Evolutionary conservation across 1,140 invertebrate species (phyloP).

Genomic region (Pectinophora gossypiella): DNA sequence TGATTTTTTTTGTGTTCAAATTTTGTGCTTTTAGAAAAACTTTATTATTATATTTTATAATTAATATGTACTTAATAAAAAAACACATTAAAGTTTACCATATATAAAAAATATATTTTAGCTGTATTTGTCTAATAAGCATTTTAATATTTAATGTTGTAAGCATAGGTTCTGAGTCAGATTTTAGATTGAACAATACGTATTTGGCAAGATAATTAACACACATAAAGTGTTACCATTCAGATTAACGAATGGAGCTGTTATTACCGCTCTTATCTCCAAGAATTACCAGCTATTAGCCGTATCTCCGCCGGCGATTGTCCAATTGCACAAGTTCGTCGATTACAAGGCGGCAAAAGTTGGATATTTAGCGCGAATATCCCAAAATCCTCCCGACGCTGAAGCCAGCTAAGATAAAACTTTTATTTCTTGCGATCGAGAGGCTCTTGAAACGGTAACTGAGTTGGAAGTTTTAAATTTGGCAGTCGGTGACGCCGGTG

Average conservation of each 20-base stretch:
- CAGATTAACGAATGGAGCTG: neutral
- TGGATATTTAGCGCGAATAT: slow-evolving; percentile 10
- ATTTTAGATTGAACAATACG: no score
- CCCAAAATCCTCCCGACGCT: slow-evolving; percentile 2
- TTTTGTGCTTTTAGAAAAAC: no score
- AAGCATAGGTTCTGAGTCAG: no score
- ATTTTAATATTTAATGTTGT: no score
- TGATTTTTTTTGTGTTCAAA: no score
- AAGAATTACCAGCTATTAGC: slow-evolving; percentile 9
- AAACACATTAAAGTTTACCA: no score
- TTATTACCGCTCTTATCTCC: neutral
- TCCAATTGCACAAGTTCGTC: slow-evolving; percentile 16
- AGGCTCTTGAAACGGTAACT: neutral
- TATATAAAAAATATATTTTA: no score
- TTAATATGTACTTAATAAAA: no score
- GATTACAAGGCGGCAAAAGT: slow-evolving; percentile 12
- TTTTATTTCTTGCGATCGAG: neutral
- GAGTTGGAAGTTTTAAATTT: neutral
- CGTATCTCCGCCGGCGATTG: slow-evolving; percentile 8
- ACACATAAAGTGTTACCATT: no score
- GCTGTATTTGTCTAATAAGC: no score
- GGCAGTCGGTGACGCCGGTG: slow-evolving; percentile 8
- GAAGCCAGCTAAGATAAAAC: slow-evolving; percentile 11
- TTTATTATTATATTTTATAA: no score
- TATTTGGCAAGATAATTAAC: no score